Evolutionary conservation across 37 sponge, comb jelly and placozoan genomes (phyloP).

Genomic region (Bolinopsis microptera): DNA sequence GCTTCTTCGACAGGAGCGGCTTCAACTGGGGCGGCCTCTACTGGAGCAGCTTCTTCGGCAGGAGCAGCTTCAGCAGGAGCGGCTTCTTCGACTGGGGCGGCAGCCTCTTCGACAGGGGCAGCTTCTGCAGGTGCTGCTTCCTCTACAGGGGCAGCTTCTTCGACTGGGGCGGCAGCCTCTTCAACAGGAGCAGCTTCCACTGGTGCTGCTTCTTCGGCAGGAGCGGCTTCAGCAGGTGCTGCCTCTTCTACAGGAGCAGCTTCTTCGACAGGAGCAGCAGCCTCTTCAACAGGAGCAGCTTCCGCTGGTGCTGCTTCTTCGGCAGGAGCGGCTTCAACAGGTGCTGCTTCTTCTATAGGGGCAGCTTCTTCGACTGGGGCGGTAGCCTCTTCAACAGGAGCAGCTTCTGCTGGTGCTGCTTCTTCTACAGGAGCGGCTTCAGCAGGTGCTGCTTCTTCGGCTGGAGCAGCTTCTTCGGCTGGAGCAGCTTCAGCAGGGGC

Average conservation of each 20-base stretch:
- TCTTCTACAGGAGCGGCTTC: no score
- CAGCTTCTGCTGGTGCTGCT: neutral
- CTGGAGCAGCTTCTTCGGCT: neutral
- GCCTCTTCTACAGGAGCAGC: neutral
- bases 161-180: neutral
- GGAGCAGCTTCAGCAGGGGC: neutral
- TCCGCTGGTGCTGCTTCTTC: neutral
- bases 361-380: neutral
- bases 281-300: neutral
- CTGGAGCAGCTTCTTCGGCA: neutral
- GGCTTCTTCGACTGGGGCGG: neutral
- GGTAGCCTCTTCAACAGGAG: neutral
- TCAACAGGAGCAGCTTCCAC: neutral
- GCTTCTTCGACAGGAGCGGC: neutral
- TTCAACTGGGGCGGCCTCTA: neutral
- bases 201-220: neutral
- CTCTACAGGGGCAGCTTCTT: neutral
- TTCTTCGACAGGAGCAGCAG: no score
- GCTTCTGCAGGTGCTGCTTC: neutral
- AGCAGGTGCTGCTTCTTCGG: neutral
- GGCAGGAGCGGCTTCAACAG: neutral
- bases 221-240: neutral
- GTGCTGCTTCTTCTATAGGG: neutral
- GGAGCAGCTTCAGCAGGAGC: neutral
- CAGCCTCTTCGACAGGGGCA: neutral